Evolutionary conservation across 2,113 vertebrate genomes (phyloP).

Genomic region (Tachysurus fulvidraco): DNA sequence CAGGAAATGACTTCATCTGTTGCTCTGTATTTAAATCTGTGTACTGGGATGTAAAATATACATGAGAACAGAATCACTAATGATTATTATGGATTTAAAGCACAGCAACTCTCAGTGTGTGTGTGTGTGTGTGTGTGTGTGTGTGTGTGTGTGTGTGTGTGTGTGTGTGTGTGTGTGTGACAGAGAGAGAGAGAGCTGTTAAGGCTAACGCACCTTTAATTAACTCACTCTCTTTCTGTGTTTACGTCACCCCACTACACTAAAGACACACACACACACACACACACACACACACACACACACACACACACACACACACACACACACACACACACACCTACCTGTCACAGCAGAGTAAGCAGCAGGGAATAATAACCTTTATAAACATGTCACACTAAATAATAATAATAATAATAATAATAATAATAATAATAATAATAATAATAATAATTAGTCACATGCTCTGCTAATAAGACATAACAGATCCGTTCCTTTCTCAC

Average conservation of each 20-base stretch:
- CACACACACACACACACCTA: constrained; percentile 11
- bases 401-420: neutral
- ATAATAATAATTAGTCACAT: neutral
- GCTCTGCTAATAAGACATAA: neutral
- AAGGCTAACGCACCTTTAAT: constrained; percentile 67
- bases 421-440: neutral
- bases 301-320: neutral
- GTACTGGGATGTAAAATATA: neutral
- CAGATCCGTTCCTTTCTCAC: too few relatives aligned
- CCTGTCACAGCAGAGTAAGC: neutral
- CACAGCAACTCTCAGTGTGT: constrained; percentile 51
- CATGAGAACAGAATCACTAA: constrained; percentile 53
- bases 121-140: constrained; percentile 49
- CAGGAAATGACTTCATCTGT: neutral
- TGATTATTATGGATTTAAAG: constrained; percentile 61
- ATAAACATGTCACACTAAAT: neutral
- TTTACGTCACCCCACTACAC: constrained; percentile 52
- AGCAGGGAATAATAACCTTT: neutral
- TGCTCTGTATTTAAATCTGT: neutral
- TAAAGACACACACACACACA: neutral
- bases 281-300: neutral
- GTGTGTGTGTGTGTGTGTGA: constrained; percentile 33
- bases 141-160: constrained; percentile 48
- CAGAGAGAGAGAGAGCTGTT: constrained; percentile 46
- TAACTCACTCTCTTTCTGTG: constrained; percentile 57